These are phyloP conservation scores for Melangyna quadrimaculata DNA, from an alignment of 2,888 invertebrate species.

Conservation along the genomic window DNA sequence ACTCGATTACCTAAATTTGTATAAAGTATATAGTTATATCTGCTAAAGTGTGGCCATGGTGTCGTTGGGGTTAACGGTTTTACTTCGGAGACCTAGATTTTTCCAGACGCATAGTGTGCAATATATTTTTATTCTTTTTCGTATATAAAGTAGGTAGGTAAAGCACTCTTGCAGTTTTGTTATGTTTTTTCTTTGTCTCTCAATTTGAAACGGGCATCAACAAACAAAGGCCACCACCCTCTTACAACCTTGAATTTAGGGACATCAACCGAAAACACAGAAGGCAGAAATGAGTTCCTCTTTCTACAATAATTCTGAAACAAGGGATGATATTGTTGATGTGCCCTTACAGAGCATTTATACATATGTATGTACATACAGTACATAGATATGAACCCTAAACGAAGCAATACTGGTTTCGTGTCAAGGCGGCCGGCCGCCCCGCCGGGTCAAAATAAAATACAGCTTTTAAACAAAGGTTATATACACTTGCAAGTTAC, in stretches of 20 bases:
- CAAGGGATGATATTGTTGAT: constrained; percentile 41
- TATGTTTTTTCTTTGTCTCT: background rate
- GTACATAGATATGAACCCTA: background rate
- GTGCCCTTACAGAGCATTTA: background rate
- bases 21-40: too few species aligned
- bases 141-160: too few species aligned
- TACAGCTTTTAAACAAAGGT: constrained; percentile 13
- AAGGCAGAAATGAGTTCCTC: constrained; percentile 46
- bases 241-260: constrained; percentile 1
- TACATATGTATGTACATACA: background rate
- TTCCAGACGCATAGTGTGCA: constrained; percentile 39
- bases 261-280: constrained; percentile 41
- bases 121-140: background rate
- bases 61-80: background rate
- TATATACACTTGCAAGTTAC: constrained; percentile 15
- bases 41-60: background rate
- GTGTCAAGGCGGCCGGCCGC: background rate
- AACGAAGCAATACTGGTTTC: background rate
- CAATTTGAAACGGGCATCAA: constrained; percentile 13
- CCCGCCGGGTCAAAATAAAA: constrained; percentile 3
- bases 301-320: constrained; percentile 20
- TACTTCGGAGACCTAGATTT: constrained; percentile 32
- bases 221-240: constrained; percentile 40
- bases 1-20: too few species aligned
- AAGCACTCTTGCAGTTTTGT: background rate